These are phyloP conservation scores for Corythornis cristatus DNA, from an alignment of 2,113 vertebrate genomes.

Conservation along the genomic window DNA sequence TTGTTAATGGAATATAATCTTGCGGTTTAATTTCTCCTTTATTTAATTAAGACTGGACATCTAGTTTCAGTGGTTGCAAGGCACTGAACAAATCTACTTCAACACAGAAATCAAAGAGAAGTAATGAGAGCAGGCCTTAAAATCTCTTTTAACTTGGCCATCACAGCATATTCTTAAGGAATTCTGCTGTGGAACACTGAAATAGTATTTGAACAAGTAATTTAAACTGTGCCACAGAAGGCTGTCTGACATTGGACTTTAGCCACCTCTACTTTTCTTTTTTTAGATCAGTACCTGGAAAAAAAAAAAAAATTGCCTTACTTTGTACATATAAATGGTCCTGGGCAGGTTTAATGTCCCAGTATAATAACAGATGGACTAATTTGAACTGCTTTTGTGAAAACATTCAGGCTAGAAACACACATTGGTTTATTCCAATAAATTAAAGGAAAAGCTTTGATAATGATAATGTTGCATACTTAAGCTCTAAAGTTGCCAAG, in stretches of 20 bases:
- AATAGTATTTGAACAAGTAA: neutral
- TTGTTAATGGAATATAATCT: neutral
- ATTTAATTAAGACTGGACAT: neutral
- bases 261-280: neutral
- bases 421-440: neutral
- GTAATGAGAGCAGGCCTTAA: neutral
- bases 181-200: neutral
- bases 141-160: neutral
- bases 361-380: neutral
- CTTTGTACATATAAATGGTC: neutral
- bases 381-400: neutral
- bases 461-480: neutral
- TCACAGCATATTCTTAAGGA: neutral
- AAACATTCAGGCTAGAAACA: neutral
- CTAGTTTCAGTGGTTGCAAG: neutral
- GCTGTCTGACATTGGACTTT: neutral
- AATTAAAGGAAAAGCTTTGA: neutral
- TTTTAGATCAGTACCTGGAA: neutral
- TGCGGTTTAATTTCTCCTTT: neutral
- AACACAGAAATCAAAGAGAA: neutral
- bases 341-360: neutral
- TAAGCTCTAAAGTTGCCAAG: neutral
- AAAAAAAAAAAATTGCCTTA: neutral
- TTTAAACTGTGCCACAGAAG: neutral
- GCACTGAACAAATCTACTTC: neutral